phyloP scores from a whole-genome alignment of 2,888 invertebrate species.

The Endomychus coccineus region DNA sequence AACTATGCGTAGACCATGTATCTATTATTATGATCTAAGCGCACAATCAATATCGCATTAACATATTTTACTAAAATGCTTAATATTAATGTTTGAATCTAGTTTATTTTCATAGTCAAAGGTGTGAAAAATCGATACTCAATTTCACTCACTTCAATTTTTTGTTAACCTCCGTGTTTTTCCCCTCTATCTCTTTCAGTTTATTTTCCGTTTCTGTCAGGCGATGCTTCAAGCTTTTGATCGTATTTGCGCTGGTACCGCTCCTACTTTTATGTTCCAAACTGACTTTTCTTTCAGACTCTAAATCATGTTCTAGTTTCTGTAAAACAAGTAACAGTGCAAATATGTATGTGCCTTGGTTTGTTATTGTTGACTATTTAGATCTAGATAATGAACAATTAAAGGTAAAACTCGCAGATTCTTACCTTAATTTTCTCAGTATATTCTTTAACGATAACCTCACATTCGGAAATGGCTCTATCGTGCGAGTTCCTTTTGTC shows the following conservation, averaged over 20 bases:
- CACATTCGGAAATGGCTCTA: constrained; percentile 27
- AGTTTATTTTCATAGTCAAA: neutral
- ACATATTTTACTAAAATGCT: too few species aligned
- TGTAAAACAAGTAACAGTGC: constrained; percentile 14
- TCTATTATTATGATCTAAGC: too few species aligned
- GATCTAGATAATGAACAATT: neutral
- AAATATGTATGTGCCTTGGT: neutral
- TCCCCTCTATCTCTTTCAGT: constrained; percentile 40
- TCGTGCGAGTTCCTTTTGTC: constrained; percentile 28
- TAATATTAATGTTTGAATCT: neutral
- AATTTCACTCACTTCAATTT: constrained; percentile 32
- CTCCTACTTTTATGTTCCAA: constrained; percentile 28
- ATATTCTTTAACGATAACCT: constrained; percentile 25
- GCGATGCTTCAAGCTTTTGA: constrained; percentile 41
- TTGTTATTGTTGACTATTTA: neutral
- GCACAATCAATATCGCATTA: too few species aligned
- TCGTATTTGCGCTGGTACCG: constrained; percentile 36
- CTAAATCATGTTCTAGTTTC: constrained; percentile 34
- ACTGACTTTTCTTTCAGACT: constrained; percentile 28
- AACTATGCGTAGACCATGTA: too few species aligned
- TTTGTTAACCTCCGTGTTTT: constrained; percentile 32
- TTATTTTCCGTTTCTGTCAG: constrained; percentile 43
- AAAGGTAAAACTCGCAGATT: neutral
- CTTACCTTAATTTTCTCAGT: constrained; percentile 30
- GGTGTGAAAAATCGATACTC: neutral